phyloP scores from a whole-genome alignment of 2,888 invertebrate genomes.

The Dromius quadrimaculatus region DNA sequence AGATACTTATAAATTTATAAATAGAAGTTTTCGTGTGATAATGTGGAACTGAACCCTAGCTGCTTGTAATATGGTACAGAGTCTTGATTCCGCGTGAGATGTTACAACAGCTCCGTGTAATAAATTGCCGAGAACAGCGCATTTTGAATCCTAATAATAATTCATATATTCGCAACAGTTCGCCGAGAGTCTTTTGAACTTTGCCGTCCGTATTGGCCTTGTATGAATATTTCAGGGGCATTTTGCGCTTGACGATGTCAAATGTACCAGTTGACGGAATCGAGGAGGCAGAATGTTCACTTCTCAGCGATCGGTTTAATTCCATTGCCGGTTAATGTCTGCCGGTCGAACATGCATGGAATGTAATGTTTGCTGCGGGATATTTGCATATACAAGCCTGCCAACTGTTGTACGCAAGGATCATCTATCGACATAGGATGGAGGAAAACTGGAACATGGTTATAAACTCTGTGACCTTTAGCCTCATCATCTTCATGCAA shows the following conservation, averaged over 20 bases:
- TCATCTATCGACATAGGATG: constrained; percentile 28
- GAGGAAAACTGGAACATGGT: not conserved
- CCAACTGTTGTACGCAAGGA: constrained; percentile 37
- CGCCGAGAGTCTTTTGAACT: constrained; percentile 40
- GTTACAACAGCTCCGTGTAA: too few species aligned
- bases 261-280: constrained; percentile 25
- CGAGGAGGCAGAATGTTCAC: too few species aligned
- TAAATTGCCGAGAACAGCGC: constrained; percentile 37
- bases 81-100: too few species aligned
- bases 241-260: constrained; percentile 19
- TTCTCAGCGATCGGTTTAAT: constrained; percentile 37
- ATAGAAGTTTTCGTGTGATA: too few species aligned
- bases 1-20: too few species aligned
- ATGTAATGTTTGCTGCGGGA: constrained; percentile 42
- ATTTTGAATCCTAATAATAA: constrained; percentile 44
- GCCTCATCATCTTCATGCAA: too few species aligned
- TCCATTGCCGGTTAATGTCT: constrained; percentile 31
- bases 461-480: constrained; percentile 5
- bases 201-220: constrained; percentile 27
- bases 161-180: constrained; percentile 51
- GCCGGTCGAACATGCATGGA: constrained; percentile 43
- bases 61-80: too few species aligned
- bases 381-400: constrained; percentile 49
- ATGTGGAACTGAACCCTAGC: too few species aligned
- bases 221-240: constrained; percentile 44